These are phyloP conservation scores for Setipinna tenuifilis DNA, from an alignment of 2,797 vertebrate genomes.

Conservation along the genomic window DNA sequence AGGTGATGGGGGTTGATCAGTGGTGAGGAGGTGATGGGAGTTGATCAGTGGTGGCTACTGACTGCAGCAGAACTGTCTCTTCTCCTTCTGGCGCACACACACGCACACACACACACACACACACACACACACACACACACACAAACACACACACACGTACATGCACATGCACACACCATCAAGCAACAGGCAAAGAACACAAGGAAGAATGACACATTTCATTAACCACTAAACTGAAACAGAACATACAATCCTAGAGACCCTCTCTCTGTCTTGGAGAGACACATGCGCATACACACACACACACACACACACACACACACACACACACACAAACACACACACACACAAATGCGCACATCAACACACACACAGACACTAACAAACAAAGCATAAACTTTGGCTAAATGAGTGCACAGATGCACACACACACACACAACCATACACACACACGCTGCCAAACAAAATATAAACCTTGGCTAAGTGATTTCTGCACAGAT, in stretches of 20 bases:
- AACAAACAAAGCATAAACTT: too few species aligned
- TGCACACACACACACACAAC: neutral
- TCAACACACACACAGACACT: neutral
- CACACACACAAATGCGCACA: neutral
- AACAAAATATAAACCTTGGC: neutral
- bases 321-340: neutral
- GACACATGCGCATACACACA: too few species aligned
- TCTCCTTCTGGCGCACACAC: too few species aligned
- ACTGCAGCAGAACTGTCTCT: too few species aligned
- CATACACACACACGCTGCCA: neutral
- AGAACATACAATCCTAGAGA: neutral
- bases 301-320: neutral
- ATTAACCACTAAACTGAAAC: neutral
- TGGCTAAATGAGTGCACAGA: too few species aligned
- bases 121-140: slow-evolving; percentile 10
- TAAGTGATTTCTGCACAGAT: neutral
- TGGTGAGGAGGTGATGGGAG: too few species aligned
- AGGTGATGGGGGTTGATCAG: too few species aligned
- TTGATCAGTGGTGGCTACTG: too few species aligned
- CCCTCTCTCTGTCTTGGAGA: neutral
- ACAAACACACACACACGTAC: neutral
- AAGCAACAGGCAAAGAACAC: neutral
- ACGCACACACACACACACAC: slow-evolving; percentile 17
- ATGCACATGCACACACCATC: too few species aligned
- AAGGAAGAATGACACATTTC: neutral